phyloP scores from a whole-genome alignment of 1,140 invertebrate species.

The Vanessa tameamea region DNA sequence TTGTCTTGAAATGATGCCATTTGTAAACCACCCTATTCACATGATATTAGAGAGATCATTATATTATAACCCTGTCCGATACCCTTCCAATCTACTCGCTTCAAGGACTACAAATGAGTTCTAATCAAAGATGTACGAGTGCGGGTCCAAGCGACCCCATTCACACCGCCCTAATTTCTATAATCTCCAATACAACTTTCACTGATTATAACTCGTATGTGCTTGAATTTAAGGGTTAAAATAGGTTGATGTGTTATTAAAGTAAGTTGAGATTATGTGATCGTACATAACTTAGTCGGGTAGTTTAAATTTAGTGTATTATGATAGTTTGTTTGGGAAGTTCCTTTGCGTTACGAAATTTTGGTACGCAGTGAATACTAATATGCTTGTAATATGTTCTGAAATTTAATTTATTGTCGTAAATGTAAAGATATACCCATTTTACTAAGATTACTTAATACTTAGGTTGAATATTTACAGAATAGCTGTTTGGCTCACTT shows the following conservation, averaged over 20 bases:
- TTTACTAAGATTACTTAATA: too few relatives aligned
- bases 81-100: constrained; percentile 25
- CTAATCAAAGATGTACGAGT: constrained; percentile 22
- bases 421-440: neutral
- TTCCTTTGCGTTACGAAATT: neutral
- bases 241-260: neutral
- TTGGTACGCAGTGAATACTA: neutral
- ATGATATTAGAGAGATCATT: constrained; percentile 4
- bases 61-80: constrained; percentile 16
- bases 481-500: too few relatives aligned
- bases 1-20: neutral
- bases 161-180: constrained; percentile 20
- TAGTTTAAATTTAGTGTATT: constrained; percentile 3
- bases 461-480: too few relatives aligned
- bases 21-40: neutral
- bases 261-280: neutral
- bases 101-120: constrained; percentile 28
- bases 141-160: constrained; percentile 10
- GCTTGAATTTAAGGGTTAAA: neutral
- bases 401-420: neutral
- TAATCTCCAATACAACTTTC: constrained; percentile 4
- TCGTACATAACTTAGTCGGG: neutral
- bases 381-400: neutral
- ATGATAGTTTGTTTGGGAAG: constrained; percentile 7
- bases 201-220: neutral